phyloP scores from a whole-genome alignment of 2,888 invertebrate species.

The Lasius fuliginosus region DNA sequence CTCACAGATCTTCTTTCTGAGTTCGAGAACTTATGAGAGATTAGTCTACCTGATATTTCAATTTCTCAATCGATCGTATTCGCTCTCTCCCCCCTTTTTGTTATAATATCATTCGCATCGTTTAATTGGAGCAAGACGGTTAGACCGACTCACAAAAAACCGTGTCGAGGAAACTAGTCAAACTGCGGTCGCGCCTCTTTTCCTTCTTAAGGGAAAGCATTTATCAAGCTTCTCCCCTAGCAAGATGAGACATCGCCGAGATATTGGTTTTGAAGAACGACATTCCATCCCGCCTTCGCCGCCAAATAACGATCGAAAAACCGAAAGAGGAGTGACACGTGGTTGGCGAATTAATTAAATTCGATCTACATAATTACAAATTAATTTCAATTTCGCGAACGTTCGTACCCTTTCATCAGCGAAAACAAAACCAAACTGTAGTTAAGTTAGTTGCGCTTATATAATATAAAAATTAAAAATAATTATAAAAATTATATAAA shows the following conservation, averaged over 20 bases:
- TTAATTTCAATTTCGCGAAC: neutral
- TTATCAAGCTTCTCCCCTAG: conserved; percentile 15
- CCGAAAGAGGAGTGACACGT: neutral
- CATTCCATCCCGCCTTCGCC: conserved; percentile 6
- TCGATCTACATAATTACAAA: neutral
- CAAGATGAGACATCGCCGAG: conserved; percentile 21
- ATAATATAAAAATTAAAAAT: neutral
- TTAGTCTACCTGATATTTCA: conserved; percentile 18
- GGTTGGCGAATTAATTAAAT: conserved; percentile 10
- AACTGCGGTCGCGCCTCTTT: neutral
- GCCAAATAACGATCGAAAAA: neutral
- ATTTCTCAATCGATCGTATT: conserved; percentile 21
- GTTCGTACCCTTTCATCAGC: neutral
- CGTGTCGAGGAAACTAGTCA: conserved; percentile 9
- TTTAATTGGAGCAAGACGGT: conserved; percentile 1
- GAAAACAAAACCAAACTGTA: neutral
- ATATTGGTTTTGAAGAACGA: conserved; percentile 23
- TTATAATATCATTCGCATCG: neutral
- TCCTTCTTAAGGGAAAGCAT: conserved; percentile 10
- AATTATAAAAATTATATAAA: neutral
- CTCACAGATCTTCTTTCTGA: conserved; percentile 6
- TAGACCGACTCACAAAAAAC: neutral
- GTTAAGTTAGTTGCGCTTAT: neutral
- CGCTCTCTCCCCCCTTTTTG: neutral
- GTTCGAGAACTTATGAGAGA: neutral